Base-by-base conservation (phyloP, 2,888 invertebrate species). In the Lasius fuliginosus region DNA sequence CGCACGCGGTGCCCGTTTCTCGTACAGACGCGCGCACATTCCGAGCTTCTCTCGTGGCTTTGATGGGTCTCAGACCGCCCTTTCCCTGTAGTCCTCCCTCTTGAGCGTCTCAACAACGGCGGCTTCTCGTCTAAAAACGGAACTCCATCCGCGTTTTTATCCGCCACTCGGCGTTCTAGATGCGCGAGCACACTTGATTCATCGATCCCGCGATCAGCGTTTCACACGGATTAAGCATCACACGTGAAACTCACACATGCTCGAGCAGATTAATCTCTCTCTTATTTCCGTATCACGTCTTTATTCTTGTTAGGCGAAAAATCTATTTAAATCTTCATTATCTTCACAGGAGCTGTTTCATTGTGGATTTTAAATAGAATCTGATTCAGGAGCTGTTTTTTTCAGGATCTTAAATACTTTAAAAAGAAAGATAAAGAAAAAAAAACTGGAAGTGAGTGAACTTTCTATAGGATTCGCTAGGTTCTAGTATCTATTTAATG, bases 61-160 rank as follows among this genome's bases (percentile, higher is more conserved):
- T 92, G 92, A 93, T 92, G 91, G 91, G 88, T 92, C 92, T 91
- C 89, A 90, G 92, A 92, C 91, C 93, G 93, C 93, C 92, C 91
- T 91, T 93, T 93, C 87, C 93, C 92, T 93, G 93, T 93, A 93
- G 85, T 77, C 88, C 88, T 86, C 87, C 83, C 88, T 84, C 87
- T 89, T 83, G 89, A 86, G 36, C 65, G 65, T 85, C 86, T 83
- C 85, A 58, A 86, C 85, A 83, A 88, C 87, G 89, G 89, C 87
- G 89, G 91, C 90, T 88, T 81, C 86, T 68, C 85, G 73, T 86
- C 88, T 87, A 90, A 91, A 92, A 92, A 92, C 89, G 88, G 86
- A 87, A 56, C 85, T 77, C 87, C 85, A 85, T 90, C 84, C 86
- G 84, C 88, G 89, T 90, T 92, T 92, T 92, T 92, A 90, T 88